Evolutionary conservation across 2,888 invertebrate species (phyloP).

Genomic region (Drosophila mercatorum): DNA sequence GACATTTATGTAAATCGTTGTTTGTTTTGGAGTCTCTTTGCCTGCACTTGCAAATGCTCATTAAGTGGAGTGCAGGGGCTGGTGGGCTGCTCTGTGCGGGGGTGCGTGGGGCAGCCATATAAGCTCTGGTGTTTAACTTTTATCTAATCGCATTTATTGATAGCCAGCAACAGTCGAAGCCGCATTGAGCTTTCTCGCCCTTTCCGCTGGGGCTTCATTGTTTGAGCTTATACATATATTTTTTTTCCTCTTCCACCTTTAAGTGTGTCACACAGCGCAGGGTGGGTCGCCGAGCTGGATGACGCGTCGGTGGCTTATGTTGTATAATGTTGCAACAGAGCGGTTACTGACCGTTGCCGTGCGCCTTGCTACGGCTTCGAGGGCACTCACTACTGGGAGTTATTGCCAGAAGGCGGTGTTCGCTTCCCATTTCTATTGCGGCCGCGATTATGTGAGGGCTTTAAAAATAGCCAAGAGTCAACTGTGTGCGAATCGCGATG

Average conservation of each 20-base stretch:
- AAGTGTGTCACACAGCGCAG: slow-evolving; percentile 63
- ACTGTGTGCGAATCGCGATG: slow-evolving; percentile 9
- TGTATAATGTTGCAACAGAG: slow-evolving; percentile 71
- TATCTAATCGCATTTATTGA: slow-evolving; percentile 75
- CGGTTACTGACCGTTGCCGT: slow-evolving; percentile 68
- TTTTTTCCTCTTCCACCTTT: slow-evolving; percentile 27
- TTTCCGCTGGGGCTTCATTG: slow-evolving; percentile 44
- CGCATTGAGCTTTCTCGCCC: slow-evolving; percentile 34
- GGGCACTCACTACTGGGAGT: slow-evolving; percentile 25
- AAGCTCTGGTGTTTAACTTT: slow-evolving; percentile 50
- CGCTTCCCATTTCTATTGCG: slow-evolving; percentile 27
- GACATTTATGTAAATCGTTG: slow-evolving; percentile 6
- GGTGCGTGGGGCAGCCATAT: slow-evolving; percentile 48
- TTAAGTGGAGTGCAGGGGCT: slow-evolving; percentile 8
- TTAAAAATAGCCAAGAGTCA: slow-evolving; percentile 46
- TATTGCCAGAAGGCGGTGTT: slow-evolving; percentile 20
- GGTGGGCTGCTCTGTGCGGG: neutral
- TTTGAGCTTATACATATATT: slow-evolving; percentile 37
- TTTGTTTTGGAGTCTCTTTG: neutral
- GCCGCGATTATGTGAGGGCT: slow-evolving; percentile 36
- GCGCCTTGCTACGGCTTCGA: slow-evolving; percentile 62
- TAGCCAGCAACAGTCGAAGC: slow-evolving; percentile 58
- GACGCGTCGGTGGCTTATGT: slow-evolving; percentile 46
- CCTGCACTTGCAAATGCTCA: slow-evolving; percentile 36
- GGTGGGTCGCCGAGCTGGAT: slow-evolving; percentile 27